Percentiles rank a stretch among this genome's conserved stretches.
Evolutionary conservation across 2,113 vertebrate genomes (phyloP).

Genomic region (Pelobates fuscus): DNA sequence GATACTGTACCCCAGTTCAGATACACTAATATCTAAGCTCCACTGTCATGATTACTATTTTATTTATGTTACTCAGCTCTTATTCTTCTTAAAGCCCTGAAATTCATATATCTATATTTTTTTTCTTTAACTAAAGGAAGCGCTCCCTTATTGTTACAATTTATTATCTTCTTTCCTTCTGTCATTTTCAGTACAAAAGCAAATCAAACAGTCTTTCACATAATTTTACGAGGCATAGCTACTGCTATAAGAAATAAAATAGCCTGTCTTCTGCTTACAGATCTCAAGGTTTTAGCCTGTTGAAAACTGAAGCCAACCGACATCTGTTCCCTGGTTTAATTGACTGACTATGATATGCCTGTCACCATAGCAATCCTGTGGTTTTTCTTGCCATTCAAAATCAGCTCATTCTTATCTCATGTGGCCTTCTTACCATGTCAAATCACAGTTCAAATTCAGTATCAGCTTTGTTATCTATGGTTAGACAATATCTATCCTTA

Average conservation of each 20-base stretch:
- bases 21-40: no score
- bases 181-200: background rate
- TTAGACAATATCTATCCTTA: background rate
- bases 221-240: background rate
- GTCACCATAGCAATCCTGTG: slow-evolving; percentile 38
- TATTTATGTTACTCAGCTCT: no score
- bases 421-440: slow-evolving; percentile 21
- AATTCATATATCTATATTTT: no score
- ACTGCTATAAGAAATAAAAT: background rate
- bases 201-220: background rate
- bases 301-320: slow-evolving; percentile 3
- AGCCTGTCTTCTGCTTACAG: background rate
- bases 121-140: background rate
- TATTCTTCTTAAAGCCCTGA: no score
- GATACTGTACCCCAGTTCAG: no score
- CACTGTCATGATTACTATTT: no score
- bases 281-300: background rate
- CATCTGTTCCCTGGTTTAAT: slow-evolving; percentile 25
- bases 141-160: background rate
- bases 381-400: slow-evolving; percentile 39
- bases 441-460: background rate
- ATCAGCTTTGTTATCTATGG: background rate
- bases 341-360: slow-evolving; percentile 19
- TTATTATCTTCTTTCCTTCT: background rate
- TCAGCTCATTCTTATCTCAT: slow-evolving; percentile 31